Conservation (phyloP, 2,797 vertebrate species). For the Mionectes olivaceus region DNA sequence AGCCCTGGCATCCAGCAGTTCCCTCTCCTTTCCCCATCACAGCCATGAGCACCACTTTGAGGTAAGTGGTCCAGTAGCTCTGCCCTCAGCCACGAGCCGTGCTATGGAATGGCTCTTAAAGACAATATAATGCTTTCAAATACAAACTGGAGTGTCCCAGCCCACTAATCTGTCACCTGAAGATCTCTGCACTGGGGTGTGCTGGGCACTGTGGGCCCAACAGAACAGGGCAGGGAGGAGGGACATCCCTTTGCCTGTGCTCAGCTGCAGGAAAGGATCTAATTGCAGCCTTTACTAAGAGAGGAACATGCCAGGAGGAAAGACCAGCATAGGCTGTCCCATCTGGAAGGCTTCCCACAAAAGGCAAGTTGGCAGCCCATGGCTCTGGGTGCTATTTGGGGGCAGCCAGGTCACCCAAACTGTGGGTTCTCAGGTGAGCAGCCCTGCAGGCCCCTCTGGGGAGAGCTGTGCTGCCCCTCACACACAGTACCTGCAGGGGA, state of each 20-base stretch:
- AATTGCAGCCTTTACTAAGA: not conserved
- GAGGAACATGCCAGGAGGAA: not conserved
- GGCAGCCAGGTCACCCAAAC: not conserved
- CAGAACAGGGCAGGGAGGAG: not conserved
- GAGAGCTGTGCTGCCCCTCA: accelerated
- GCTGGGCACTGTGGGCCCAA: not conserved
- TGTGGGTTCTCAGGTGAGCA: not conserved
- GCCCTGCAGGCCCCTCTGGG: accelerated
- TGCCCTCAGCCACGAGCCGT: accelerated
- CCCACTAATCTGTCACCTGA: not conserved
- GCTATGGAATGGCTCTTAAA: not conserved
- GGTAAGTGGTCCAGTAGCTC: not conserved
- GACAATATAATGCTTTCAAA: not conserved
- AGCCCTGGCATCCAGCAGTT: not conserved
- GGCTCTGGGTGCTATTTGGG: accelerated
- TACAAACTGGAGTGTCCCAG: not conserved
- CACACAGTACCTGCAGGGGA: accelerated
- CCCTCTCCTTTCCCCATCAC: not conserved
- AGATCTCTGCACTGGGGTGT: not conserved
- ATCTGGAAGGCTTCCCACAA: not conserved
- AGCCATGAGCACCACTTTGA: not conserved
- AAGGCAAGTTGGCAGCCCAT: not conserved
- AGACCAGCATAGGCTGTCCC: not conserved
- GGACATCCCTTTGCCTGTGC: accelerated
- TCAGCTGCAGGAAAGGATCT: not conserved